phyloP scores from a whole-genome alignment of 2,113 vertebrate genomes.

The Apeltes quadracus region DNA sequence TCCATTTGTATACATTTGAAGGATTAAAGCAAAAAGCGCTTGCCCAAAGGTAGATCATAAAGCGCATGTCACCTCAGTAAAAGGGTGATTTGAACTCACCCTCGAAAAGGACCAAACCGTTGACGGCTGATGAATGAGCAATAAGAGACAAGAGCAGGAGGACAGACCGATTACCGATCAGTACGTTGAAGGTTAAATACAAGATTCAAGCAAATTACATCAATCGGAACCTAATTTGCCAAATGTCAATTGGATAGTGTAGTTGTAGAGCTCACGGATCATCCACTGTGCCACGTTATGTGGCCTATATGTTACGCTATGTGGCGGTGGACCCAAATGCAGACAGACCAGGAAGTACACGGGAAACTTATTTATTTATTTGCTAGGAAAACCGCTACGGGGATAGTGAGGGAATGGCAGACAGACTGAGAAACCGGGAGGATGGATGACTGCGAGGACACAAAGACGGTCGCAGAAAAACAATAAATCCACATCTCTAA shows the following conservation, averaged over 20 bases:
- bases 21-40: not conserved
- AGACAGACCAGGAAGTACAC: too few relatives aligned
- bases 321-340: too few relatives aligned
- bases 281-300: conserved; percentile 22
- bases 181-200: conserved; percentile 52
- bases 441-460: too few relatives aligned
- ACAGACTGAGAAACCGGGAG: too few relatives aligned
- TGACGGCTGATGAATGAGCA: conserved; percentile 16
- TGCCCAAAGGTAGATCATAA: conserved; percentile 8
- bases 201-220: conserved; percentile 50
- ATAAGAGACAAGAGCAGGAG: not conserved
- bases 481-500: too few relatives aligned
- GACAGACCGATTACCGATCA: conserved; percentile 43
- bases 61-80: not conserved
- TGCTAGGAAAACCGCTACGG: too few relatives aligned
- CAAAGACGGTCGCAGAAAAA: too few relatives aligned
- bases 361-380: too few relatives aligned
- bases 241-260: conserved; percentile 60
- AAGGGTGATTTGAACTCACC: not conserved
- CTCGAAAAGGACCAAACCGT: conserved; percentile 27
- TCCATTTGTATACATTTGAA: not conserved
- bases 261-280: conserved; percentile 51
- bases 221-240: conserved; percentile 55
- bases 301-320: not conserved
- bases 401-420: too few relatives aligned